Evolutionary conservation across 1,140 invertebrate genomes (phyloP).

Genomic region (Heliconius melpomene): DNA sequence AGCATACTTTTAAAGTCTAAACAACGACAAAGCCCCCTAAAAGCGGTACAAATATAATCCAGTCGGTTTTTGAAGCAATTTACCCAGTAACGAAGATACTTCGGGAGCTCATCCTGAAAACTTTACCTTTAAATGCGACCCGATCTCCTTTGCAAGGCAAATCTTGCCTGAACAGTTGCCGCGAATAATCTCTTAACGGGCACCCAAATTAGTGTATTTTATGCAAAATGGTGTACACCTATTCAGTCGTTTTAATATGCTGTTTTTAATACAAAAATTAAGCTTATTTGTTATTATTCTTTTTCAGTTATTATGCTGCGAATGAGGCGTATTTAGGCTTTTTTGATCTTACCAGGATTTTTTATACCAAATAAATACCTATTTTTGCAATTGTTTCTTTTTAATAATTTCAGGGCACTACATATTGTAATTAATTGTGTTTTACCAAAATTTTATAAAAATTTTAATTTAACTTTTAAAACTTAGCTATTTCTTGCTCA

Average conservation of each 20-base stretch:
- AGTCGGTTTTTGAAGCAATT: slow-evolving; percentile 18
- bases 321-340: background rate
- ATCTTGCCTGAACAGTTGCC: slow-evolving; percentile 8
- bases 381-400: no score
- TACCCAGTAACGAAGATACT: slow-evolving; percentile 25
- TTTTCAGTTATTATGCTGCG: background rate
- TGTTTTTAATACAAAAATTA: background rate
- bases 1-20: slow-evolving; percentile 6
- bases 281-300: background rate
- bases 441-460: no score
- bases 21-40: slow-evolving; percentile 5
- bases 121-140: slow-evolving; percentile 28
- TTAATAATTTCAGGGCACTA: no score
- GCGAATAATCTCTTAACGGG: slow-evolving; percentile 24
- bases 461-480: no score
- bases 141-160: slow-evolving; percentile 35
- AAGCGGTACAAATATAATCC: slow-evolving; percentile 22
- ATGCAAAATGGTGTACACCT: slow-evolving; percentile 3
- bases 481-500: no score
- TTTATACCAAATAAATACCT: background rate
- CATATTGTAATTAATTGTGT: no score
- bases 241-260: background rate
- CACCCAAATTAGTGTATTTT: slow-evolving; percentile 26
- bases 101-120: slow-evolving; percentile 19
- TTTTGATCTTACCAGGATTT: background rate